Conservation (phyloP, 2,888 invertebrate species). For the Pseudococcus jackbeardsleyi region DNA sequence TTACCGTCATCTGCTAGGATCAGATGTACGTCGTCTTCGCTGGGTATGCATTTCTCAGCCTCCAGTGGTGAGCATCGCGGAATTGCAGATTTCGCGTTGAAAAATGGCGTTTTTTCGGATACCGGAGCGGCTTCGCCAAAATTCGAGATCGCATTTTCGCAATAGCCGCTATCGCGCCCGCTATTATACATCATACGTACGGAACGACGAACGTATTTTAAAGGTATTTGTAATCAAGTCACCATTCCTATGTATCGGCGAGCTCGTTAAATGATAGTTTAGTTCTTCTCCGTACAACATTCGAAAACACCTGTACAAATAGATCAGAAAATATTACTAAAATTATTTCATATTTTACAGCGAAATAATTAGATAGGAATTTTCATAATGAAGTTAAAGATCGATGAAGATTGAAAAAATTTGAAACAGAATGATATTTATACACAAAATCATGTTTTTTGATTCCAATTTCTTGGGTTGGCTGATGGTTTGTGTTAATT, state of each 20-base stretch:
- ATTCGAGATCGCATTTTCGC: constrained; percentile 61
- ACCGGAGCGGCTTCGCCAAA: constrained; percentile 43
- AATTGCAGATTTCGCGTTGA: neutral
- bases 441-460: no score
- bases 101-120: constrained; percentile 2
- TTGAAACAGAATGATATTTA: neutral
- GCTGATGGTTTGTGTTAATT: no score
- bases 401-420: neutral
- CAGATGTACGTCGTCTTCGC: constrained; percentile 31
- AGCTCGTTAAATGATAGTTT: neutral
- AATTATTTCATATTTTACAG: neutral
- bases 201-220: constrained; percentile 38
- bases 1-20: constrained; percentile 17
- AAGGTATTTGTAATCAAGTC: constrained; percentile 45
- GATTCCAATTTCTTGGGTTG: no score
- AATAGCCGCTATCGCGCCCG: constrained; percentile 64
- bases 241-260: constrained; percentile 56
- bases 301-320: constrained; percentile 49
- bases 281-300: constrained; percentile 27
- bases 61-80: neutral
- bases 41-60: neutral
- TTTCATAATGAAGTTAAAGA: neutral
- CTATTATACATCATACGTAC: constrained; percentile 63
- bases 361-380: neutral
- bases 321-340: neutral